Conservation (phyloP, 2,797 vertebrate genomes). For the Streptopelia turtur region DNA sequence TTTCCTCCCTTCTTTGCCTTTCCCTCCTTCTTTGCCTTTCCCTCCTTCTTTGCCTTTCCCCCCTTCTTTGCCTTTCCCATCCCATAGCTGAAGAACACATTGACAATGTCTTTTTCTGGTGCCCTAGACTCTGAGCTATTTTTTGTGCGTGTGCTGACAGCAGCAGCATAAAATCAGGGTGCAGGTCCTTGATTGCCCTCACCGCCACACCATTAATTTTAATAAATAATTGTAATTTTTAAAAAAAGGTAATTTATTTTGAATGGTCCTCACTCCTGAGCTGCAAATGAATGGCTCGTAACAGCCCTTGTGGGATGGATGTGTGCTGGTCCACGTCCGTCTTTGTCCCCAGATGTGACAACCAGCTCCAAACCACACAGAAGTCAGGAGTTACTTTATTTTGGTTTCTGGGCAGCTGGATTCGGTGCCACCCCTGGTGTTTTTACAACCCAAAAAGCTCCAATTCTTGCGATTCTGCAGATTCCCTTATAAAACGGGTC, state of each 20-base stretch:
- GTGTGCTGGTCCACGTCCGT: background rate
- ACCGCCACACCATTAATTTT: background rate
- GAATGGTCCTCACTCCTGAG: background rate
- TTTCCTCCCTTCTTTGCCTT: background rate
- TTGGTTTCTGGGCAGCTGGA: background rate
- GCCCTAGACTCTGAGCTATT: background rate
- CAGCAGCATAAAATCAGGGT: background rate
- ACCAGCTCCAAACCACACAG: background rate
- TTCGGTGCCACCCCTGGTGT: background rate
- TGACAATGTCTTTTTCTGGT: background rate
- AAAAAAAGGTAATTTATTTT: background rate
- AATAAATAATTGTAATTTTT: no score
- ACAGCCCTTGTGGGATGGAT: background rate
- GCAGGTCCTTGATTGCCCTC: background rate
- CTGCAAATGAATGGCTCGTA: background rate
- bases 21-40: background rate
- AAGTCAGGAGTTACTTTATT: accelerated
- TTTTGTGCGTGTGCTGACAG: background rate
- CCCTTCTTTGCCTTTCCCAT: background rate
- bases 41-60: background rate
- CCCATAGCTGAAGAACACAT: background rate
- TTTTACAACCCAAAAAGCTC: background rate
- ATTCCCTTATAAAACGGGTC: background rate
- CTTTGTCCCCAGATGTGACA: accelerated
- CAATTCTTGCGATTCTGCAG: background rate